Base-by-base conservation (phyloP, 2,113 vertebrate genomes). In the Amia ocellicauda region DNA sequence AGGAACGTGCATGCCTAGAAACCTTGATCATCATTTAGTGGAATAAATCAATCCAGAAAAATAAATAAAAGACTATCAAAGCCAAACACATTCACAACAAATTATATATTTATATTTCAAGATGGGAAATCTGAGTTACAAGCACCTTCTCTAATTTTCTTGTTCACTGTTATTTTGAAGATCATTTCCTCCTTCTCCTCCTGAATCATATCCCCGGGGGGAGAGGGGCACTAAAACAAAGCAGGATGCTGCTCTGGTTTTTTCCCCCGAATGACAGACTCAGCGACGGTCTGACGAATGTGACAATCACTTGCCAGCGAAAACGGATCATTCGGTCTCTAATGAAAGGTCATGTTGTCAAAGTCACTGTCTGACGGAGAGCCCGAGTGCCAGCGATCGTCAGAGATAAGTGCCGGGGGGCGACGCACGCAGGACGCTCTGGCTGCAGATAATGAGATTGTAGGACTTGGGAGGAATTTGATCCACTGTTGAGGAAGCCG, bases 261-360 rank as follows among this genome's bases (percentile, higher is more conserved):
- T 36, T n/a, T n/a, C n/a, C n/a, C n/a, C 56, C n/a, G 28, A 36
- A 58, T 58, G 31, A 42, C 56, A 58, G 56, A 13, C 19, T 2
- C 41, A 58, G 56, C 41, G 56, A 58, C 41, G 31, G 22, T 41
- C n/a, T 58, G 29, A 58, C 56, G 41, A 58, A 58, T 19, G 29
- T n/a, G 56, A 58, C 56, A 58, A 28, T 47, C 43, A 36, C 17
- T 40, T 36, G 55, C 31, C 56, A 58, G 56, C 7, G 19, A 41
- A 58, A 41, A 17, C n/a, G 9, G 56, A 58, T 58, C 56, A 58
- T 58, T 58, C 36, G n/a, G 56, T 42, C 26, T 58, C n/a, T 58
- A 22, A 36, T 40, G 56, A 40, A 58, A 58, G 56, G 56, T 58
- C 56, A 58, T 23, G 19, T 58, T 58, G 56, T 40, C 56, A 58